phyloP scores from a whole-genome alignment of 1,140 invertebrate species.

The Apis cerana region DNA sequence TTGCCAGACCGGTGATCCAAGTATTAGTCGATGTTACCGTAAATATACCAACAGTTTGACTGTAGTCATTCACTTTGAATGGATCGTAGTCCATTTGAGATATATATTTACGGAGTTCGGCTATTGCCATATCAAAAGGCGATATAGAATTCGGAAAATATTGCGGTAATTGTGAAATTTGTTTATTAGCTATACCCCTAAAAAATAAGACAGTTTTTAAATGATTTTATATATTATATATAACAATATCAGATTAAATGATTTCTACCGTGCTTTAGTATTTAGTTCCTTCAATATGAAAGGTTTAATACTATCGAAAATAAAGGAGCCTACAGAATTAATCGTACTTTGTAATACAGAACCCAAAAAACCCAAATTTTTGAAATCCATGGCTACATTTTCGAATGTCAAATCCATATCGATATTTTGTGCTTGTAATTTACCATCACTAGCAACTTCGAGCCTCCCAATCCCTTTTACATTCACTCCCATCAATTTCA shows the following conservation, averaged over 20 bases:
- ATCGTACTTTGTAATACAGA: slow-evolving; percentile 89
- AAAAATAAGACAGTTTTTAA: slow-evolving; percentile 22
- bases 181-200: slow-evolving; percentile 81
- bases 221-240: background rate
- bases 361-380: slow-evolving; percentile 89
- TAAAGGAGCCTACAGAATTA: slow-evolving; percentile 89
- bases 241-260: background rate
- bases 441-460: slow-evolving; percentile 87
- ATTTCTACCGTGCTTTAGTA: slow-evolving; percentile 81
- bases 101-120: slow-evolving; percentile 87
- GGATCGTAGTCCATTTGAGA: slow-evolving; percentile 88
- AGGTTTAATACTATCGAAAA: slow-evolving; percentile 93
- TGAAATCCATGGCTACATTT: slow-evolving; percentile 90
- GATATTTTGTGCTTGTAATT: slow-evolving; percentile 88
- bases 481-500: slow-evolving; percentile 86
- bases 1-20: slow-evolving; percentile 89
- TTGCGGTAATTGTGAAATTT: slow-evolving; percentile 83
- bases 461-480: slow-evolving; percentile 86
- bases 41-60: slow-evolving; percentile 86
- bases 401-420: slow-evolving; percentile 89
- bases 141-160: slow-evolving; percentile 92
- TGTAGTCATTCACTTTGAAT: slow-evolving; percentile 86
- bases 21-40: slow-evolving; percentile 86
- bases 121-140: slow-evolving; percentile 90
- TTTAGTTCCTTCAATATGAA: slow-evolving; percentile 90